Percentiles rank a stretch among this genome's conserved stretches.
phyloP scores from a whole-genome alignment of 2,113 vertebrate species.

The Malurus melanocephalus region DNA sequence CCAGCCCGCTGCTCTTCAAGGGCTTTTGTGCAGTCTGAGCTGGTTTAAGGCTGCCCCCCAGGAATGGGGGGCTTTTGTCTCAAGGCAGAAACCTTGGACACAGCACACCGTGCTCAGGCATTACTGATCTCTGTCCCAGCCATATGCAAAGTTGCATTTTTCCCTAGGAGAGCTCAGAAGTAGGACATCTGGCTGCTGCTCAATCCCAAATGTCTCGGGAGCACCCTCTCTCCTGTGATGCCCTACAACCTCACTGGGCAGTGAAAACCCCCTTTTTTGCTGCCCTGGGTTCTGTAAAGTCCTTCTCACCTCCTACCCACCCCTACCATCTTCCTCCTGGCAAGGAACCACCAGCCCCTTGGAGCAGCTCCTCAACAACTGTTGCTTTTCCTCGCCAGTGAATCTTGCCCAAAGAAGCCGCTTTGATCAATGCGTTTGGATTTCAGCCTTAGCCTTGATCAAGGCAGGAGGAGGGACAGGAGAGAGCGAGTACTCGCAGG shows the following conservation, averaged over 20 bases:
- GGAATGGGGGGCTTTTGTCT: neutral
- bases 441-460: conserved; percentile 59
- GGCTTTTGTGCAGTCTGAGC: neutral
- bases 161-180: neutral
- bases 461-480: conserved; percentile 33
- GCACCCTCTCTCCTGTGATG: neutral
- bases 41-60: neutral
- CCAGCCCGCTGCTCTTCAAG: neutral
- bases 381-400: neutral
- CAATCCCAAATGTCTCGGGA: accelerated
- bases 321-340: neutral
- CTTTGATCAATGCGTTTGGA: conserved; percentile 53
- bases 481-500: neutral
- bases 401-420: neutral
- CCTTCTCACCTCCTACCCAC: neutral
- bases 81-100: neutral
- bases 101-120: accelerated
- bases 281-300: neutral
- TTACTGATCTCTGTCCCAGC: neutral
- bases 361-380: conserved; percentile 9
- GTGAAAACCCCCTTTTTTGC: neutral
- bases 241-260: accelerated
- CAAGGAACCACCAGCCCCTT: accelerated
- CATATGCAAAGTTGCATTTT: accelerated
- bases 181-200: neutral